Evolutionary conservation across 1,140 invertebrate genomes (phyloP), one percentile per base, ranked within the genome.

Genomic region (Drosophila carrolli): DNA sequence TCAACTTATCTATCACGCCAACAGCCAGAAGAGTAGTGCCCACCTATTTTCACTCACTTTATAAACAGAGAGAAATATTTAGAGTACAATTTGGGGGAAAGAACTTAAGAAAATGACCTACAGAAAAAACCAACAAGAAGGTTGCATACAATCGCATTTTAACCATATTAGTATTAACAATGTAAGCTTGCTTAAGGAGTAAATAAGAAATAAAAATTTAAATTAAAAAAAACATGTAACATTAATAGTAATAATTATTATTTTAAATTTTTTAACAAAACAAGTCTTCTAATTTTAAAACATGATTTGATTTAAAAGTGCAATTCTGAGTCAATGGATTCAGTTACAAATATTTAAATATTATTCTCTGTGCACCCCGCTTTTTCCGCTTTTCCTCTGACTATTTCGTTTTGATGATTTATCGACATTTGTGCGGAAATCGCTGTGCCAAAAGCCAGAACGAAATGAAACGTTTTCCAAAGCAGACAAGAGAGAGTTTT

Each of bases 361-460:
- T 41, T 61, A 60, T 35, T 50, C 48, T 35, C 54, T 48, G 63
- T 73, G 68, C 72, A 61, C 14, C 16, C 8, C 16, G 0, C 1
- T 29, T 19, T 29, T 1, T 5, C 23, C 2, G 47, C 43, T 70
- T 35, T 51, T 35, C 29, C 32, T 29, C 23, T 48, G 56, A 66
- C 51, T 78, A 70, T 59, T 65, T 73, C 74, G 65, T 47, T 79
- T 54, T 62, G 67, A 89, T 89, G 84, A 89, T 89, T 89, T 89
- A 89, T 89, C 84, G 84, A 89, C 85, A 89, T 78, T 74, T 78
- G 66, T 79, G 70, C 84, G 84, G 84, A 89, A 89, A 89, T 89
- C 77, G 80, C 50, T 81, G 58, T 81, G 83, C 83, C 82, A 85
- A 79, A 82, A 82, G 56, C 73, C 60, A 50, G 80, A 86, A 68